Evolutionary conservation across 2,797 vertebrate species (phyloP), one percentile per base, ranked within the genome.

Genomic region (Labeo calbasu): DNA sequence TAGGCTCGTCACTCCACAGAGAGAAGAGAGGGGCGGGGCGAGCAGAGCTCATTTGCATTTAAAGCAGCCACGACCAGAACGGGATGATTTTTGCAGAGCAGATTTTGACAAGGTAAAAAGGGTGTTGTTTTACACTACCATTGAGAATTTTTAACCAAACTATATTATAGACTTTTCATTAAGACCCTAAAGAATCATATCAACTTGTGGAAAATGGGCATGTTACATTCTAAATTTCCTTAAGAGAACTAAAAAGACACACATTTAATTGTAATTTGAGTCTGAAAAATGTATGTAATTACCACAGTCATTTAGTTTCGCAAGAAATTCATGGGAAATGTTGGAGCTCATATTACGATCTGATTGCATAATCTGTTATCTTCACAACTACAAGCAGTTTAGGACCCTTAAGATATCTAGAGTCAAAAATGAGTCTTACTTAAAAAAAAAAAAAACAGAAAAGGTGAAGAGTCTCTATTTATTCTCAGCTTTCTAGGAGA

Each of bases 401-500:
- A 13, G 23, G n/a, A 70, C 7, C 9, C 12, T 12, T 43, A 13
- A 70, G 0, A 48, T 71, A 14, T 25, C 14, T 5, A 50, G 1
- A 50, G 43, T 46, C 21, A 46, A n/a, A 14, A 12, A 4, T 0
- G 0, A 23, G 43, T 23, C 68, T 32, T 32, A 32, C 28, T 32
- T 32, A 40, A 40, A 40, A 40, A 40, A 40, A 40, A 13, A 53
- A 32, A 21, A 21, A 13, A 1, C 15, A 19, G 57, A 61, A 61
- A 61, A 25, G 23, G 4, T 25, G 59, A 61, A 14, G 59, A 5
- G 25, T 28, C 12, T 43, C 4, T 2, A 72, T 72, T 72, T 25
- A 19, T 50, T 50, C 70, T 75, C 28, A 55, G 53, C 21, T 15
- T 32, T 75, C 50, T 23, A 76, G 32, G 32, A 76, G 72, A 76